Conservation (phyloP, 2,113 vertebrate genomes). For the Amphilophus citrinellus region DNA sequence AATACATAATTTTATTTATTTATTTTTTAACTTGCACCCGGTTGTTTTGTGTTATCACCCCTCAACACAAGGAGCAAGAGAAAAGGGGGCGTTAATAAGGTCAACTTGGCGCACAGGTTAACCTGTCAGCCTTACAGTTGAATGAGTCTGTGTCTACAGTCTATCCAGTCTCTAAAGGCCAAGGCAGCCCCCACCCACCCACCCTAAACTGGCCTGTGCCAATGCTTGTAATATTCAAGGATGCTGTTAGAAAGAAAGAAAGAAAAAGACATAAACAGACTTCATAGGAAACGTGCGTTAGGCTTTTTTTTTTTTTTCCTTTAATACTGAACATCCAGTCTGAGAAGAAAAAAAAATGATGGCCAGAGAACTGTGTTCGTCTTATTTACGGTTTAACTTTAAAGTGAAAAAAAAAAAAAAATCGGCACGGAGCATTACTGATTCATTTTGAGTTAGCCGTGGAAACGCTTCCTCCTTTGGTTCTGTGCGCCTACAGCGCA, state of each 20-base stretch:
- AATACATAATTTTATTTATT: too few species aligned
- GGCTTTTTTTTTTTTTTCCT: neutral
- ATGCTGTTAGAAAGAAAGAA: neutral
- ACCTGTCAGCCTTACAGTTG: slow-evolving; percentile 9
- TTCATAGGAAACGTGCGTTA: neutral
- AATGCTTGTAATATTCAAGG: neutral
- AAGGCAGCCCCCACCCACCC: neutral
- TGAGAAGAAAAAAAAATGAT: neutral
- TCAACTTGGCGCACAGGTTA: slow-evolving; percentile 37
- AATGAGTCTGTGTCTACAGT: neutral
- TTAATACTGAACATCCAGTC: neutral
- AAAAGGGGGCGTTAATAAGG: neutral
- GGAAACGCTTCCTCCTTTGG: neutral
- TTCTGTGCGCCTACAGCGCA: slow-evolving; percentile 15
- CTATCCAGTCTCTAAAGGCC: slow-evolving; percentile 15
- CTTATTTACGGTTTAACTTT: neutral
- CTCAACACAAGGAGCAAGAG: neutral
- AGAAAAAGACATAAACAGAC: neutral
- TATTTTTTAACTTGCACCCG: neutral
- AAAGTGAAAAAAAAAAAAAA: neutral
- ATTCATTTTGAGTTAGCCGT: neutral
- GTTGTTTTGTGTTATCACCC: neutral
- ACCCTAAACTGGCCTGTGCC: neutral
- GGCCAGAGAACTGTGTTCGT: neutral
- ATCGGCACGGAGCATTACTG: neutral